These are phyloP conservation scores for Drosophila mauritiana DNA, from an alignment of 1,140 invertebrate genomes.

Conservation along the genomic window DNA sequence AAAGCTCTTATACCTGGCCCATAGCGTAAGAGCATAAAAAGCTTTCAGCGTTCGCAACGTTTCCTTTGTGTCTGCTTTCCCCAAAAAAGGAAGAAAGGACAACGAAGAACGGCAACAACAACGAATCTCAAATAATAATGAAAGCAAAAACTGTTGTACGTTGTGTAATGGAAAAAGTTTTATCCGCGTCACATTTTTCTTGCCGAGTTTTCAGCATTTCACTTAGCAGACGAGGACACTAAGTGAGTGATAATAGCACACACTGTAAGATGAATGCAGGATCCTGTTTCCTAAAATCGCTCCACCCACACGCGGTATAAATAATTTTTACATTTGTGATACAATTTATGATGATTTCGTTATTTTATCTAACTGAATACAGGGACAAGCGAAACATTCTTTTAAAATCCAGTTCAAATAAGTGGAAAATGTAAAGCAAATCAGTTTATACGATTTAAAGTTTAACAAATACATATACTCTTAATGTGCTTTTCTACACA, in stretches of 20 bases:
- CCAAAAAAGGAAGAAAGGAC: slow-evolving; percentile 49
- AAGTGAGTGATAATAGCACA: slow-evolving; percentile 38
- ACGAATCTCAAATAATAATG: slow-evolving; percentile 52
- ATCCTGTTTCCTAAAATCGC: slow-evolving; percentile 6
- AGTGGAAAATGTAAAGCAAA: too few species aligned
- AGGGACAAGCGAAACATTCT: neutral
- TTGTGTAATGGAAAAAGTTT: slow-evolving; percentile 83
- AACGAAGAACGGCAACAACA: slow-evolving; percentile 19
- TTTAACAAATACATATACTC: too few species aligned
- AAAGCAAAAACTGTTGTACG: slow-evolving; percentile 74
- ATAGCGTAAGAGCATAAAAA: slow-evolving; percentile 66
- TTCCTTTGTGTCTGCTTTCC: slow-evolving; percentile 72
- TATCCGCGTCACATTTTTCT: slow-evolving; percentile 76
- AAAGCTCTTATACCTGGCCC: slow-evolving; percentile 62
- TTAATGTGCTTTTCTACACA: too few species aligned
- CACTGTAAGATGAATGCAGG: slow-evolving; percentile 16
- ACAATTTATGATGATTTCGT: neutral
- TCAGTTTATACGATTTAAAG: too few species aligned
- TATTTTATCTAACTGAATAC: neutral
- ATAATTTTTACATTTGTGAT: neutral
- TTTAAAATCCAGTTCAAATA: too few species aligned
- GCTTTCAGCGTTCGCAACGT: slow-evolving; percentile 78
- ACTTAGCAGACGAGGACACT: slow-evolving; percentile 61
- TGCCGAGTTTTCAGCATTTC: slow-evolving; percentile 77
- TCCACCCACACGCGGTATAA: neutral